Evolutionary conservation across 2,888 invertebrate genomes (phyloP).

Genomic region (Teleogryllus oceanicus): DNA sequence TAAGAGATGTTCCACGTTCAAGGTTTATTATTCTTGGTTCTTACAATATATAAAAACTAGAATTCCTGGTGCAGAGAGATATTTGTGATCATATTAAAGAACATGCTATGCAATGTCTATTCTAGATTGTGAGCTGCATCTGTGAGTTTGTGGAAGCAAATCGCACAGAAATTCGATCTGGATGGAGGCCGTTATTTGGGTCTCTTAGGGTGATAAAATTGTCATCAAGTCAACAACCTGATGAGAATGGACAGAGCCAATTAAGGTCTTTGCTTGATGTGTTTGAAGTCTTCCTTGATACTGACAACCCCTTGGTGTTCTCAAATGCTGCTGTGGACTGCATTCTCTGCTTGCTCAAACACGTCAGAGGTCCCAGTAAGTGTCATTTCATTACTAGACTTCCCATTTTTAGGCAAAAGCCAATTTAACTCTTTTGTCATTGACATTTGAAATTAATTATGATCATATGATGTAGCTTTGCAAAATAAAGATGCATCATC

Average conservation of each 20-base stretch:
- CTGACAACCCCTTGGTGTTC: conserved; percentile 89
- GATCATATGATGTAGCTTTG: too few relatives aligned
- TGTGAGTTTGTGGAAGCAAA: conserved; percentile 96
- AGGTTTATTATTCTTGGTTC: too few relatives aligned
- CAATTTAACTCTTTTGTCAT: too few relatives aligned
- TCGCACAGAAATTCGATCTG: conserved; percentile 87
- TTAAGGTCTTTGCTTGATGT: conserved; percentile 79
- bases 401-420: too few relatives aligned
- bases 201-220: conserved; percentile 78
- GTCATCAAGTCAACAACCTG: conserved; percentile 26
- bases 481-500: too few relatives aligned
- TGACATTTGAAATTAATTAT: too few relatives aligned
- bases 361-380: conserved; percentile 66
- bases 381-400: background rate
- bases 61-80: background rate
- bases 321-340: conserved; percentile 93
- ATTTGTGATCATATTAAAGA: background rate
- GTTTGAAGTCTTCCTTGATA: conserved; percentile 87
- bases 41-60: too few relatives aligned
- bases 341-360: conserved; percentile 80
- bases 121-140: conserved; percentile 87
- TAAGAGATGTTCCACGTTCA: too few relatives aligned
- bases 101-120: conserved; percentile 36
- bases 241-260: conserved; percentile 51
- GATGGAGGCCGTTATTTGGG: conserved; percentile 94